phyloP scores from a whole-genome alignment of 1,140 invertebrate species.

The Trichogramma pretiosum region DNA sequence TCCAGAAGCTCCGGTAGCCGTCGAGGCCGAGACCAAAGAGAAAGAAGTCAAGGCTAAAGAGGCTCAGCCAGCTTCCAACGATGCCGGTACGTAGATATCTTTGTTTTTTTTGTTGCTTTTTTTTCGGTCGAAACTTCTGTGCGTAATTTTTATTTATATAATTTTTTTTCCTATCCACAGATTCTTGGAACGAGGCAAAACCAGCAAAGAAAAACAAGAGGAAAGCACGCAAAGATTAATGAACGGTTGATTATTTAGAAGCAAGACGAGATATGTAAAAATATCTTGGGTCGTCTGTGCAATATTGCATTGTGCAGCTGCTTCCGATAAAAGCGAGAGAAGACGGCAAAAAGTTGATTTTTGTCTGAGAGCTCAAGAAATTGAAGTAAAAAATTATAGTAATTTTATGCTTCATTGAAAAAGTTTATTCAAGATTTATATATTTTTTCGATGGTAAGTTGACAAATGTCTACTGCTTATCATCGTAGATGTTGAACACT shows the following conservation, averaged over 20 bases:
- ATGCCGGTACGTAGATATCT: neutral
- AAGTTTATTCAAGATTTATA: no score
- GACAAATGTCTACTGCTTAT: no score
- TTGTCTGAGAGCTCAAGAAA: neutral
- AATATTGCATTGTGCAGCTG: neutral
- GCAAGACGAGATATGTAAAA: conserved; percentile 10
- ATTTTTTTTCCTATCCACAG: conserved; percentile 36
- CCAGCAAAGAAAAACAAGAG: conserved; percentile 58
- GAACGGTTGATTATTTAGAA: conserved; percentile 30
- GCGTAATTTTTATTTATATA: conserved; percentile 5
- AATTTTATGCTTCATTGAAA: neutral
- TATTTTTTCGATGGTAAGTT: no score
- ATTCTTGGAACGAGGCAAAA: conserved; percentile 58
- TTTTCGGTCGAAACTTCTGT: conserved; percentile 2
- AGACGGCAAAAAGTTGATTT: neutral
- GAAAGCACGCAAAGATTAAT: conserved; percentile 59
- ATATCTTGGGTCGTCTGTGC: conserved; percentile 19
- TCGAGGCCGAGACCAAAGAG: conserved; percentile 26
- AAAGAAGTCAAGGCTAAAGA: conserved; percentile 29
- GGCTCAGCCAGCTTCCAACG: conserved; percentile 52
- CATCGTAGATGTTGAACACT: no score
- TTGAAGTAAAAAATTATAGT: neutral
- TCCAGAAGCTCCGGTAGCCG: conserved; percentile 14
- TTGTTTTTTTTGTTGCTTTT: conserved; percentile 20
- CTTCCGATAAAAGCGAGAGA: conserved; percentile 5